Percentiles rank a stretch among this genome's conserved stretches.
These are phyloP conservation scores for Drosophila nigromelanica DNA, from an alignment of 1,140 invertebrate species.

Conservation along the genomic window DNA sequence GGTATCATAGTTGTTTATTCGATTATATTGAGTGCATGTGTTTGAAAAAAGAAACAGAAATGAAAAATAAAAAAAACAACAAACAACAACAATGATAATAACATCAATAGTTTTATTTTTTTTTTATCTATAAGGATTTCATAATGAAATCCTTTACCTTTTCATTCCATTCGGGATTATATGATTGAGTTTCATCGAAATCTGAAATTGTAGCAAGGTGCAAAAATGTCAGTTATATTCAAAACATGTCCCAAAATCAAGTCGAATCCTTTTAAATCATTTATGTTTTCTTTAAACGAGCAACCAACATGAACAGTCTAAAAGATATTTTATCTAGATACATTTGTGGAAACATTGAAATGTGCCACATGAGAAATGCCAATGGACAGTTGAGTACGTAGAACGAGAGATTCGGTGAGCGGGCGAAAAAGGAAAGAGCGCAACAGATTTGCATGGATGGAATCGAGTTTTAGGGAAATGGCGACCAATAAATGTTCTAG, in stretches of 20 bases:
- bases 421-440: background rate
- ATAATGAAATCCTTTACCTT: conserved; percentile 79
- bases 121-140: conserved; percentile 56
- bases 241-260: conserved; percentile 1
- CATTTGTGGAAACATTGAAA: conserved; percentile 8
- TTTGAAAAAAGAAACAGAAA: conserved; percentile 16
- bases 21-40: conserved; percentile 55
- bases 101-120: conserved; percentile 44
- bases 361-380: conserved; percentile 17
- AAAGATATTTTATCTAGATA: conserved; percentile 21
- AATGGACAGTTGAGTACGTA: conserved; percentile 3
- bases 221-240: conserved; percentile 45
- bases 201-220: conserved; percentile 80
- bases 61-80: conserved; percentile 16
- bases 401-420: background rate
- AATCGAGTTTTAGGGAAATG: background rate
- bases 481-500: conserved; percentile 2
- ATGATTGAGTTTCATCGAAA: conserved; percentile 83
- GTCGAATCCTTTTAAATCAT: conserved; percentile 8
- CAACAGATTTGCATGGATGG: background rate
- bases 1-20: conserved; percentile 8
- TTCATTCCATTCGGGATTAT: conserved; percentile 83
- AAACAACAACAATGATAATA: conserved; percentile 42
- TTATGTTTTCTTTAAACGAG: conserved; percentile 29
- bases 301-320: conserved; percentile 37